Conservation (phyloP, 53 echinoderm and acorn worm genomes). For the Echinometra lucunter region DNA sequence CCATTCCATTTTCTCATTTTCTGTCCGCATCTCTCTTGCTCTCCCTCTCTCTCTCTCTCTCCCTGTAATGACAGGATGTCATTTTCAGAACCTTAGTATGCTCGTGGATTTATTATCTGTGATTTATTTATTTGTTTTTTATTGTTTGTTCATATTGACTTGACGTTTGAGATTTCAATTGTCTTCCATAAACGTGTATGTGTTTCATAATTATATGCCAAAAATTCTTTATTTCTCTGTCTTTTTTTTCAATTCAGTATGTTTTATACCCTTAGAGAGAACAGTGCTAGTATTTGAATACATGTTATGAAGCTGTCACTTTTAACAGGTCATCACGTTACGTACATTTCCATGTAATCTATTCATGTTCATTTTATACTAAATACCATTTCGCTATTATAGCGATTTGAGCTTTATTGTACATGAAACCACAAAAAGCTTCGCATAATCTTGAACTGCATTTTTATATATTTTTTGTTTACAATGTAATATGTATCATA, state of each 20-base stretch:
- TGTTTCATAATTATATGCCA: slow-evolving; percentile 50
- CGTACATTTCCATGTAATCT: background rate
- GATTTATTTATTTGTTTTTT: background rate
- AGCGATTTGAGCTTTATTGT: slow-evolving; percentile 26
- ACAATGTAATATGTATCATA: background rate
- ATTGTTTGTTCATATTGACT: background rate
- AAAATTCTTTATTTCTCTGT: slow-evolving; percentile 10
- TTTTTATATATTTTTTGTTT: background rate
- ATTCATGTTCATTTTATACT: background rate
- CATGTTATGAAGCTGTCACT: background rate
- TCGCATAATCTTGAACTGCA: slow-evolving; percentile 5
- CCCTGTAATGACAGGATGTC: too few relatives aligned
- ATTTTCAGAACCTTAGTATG: too few relatives aligned
- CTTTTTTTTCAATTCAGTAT: slow-evolving; percentile 18
- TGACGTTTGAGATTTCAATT: background rate
- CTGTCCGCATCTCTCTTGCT: background rate
- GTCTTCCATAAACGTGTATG: slow-evolving; percentile 39
- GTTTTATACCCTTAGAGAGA: slow-evolving; percentile 29
- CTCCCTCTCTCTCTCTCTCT: background rate
- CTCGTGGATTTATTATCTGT: background rate
- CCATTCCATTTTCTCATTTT: background rate
- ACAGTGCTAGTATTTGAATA: slow-evolving; percentile 21
- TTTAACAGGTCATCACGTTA: background rate
- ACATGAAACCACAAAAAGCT: background rate
- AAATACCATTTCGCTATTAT: slow-evolving; percentile 29